phyloP scores from a whole-genome alignment of 2,113 vertebrate genomes.

The Fregata magnificens region DNA sequence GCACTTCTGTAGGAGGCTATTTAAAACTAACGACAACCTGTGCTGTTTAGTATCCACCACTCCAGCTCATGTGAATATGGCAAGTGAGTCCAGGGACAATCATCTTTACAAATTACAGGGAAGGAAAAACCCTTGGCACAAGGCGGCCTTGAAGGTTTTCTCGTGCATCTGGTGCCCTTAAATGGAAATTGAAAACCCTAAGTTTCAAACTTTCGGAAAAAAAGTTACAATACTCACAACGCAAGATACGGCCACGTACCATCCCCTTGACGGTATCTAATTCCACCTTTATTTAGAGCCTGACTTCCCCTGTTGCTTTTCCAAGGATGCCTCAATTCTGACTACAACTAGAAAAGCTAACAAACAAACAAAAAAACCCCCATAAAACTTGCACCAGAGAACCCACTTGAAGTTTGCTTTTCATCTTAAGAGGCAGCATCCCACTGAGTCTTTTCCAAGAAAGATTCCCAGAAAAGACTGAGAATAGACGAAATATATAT shows the following conservation, averaged over 20 bases:
- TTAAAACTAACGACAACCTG: neutral
- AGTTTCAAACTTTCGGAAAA: neutral
- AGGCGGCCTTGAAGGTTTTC: neutral
- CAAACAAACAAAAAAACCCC: neutral
- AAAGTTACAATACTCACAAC: neutral
- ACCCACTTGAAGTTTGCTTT: neutral
- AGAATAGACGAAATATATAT: neutral
- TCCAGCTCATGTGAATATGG: neutral
- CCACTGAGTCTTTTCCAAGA: neutral
- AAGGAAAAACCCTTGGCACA: conserved; percentile 1
- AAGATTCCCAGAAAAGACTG: neutral
- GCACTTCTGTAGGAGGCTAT: neutral
- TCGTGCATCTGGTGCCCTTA: neutral
- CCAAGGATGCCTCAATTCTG: neutral
- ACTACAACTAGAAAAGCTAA: neutral
- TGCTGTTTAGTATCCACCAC: neutral
- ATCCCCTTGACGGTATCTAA: neutral
- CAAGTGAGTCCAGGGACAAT: neutral
- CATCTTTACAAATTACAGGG: neutral
- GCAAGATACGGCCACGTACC: neutral
- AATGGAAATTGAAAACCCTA: neutral
- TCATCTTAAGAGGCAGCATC: neutral
- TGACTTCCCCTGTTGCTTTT: neutral
- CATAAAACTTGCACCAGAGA: neutral
- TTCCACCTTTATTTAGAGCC: neutral